These are phyloP conservation scores for Mnemiopsis leidyi DNA, from an alignment of 37 sponge, comb jelly and placozoan genomes.

Conservation along the genomic window DNA sequence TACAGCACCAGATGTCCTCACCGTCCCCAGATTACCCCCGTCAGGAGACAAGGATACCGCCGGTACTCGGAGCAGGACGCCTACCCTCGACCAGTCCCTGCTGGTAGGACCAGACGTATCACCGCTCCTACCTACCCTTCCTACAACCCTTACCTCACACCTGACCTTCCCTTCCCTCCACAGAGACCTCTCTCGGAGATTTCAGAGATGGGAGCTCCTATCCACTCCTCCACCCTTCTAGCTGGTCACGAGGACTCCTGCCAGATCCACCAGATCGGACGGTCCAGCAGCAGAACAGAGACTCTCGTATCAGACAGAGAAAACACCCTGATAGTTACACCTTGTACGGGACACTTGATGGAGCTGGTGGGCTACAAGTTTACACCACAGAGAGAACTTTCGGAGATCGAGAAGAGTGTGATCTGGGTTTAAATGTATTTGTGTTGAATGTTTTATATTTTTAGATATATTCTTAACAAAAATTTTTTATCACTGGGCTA, in stretches of 20 bases:
- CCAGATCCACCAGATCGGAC: background rate
- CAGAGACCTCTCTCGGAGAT: background rate
- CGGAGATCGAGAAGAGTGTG: background rate
- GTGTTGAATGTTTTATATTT: background rate
- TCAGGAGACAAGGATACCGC: background rate
- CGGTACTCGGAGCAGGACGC: background rate
- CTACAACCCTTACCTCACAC: background rate
- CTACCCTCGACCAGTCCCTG: background rate
- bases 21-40: background rate
- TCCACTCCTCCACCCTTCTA: background rate
- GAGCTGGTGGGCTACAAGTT: background rate
- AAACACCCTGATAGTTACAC: background rate
- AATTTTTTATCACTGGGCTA: no score
- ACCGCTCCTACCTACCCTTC: background rate
- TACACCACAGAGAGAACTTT: background rate
- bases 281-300: background rate
- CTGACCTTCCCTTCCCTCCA: background rate
- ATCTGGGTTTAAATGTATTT: conserved; percentile 28
- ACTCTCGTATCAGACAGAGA: background rate
- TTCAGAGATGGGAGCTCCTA: background rate
- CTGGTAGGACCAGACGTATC: background rate
- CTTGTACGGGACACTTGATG: background rate
- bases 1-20: conserved; percentile 40
- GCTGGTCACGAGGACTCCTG: background rate
- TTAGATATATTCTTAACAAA: no score